Conservation (phyloP, 1,140 invertebrate species). For the Drosophila teissieri region DNA sequence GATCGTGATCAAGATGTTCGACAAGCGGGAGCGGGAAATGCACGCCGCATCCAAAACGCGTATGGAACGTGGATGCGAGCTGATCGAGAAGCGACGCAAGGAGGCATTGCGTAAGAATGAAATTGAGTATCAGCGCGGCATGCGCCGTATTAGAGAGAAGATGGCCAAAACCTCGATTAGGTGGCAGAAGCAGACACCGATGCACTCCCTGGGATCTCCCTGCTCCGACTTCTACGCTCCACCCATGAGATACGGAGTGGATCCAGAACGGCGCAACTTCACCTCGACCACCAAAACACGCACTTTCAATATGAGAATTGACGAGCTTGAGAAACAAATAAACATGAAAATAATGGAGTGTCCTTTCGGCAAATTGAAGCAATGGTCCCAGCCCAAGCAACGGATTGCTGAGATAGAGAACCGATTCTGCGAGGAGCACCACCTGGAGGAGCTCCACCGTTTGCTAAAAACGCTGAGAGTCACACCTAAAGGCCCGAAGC, state of each 20-base stretch:
- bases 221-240: conserved; percentile 86
- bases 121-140: conserved; percentile 78
- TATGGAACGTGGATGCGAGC: conserved; percentile 79
- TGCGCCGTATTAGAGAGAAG: conserved; percentile 48
- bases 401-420: conserved; percentile 58
- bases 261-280: conserved; percentile 85
- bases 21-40: conserved; percentile 76
- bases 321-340: conserved; percentile 68
- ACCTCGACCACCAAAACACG: conserved; percentile 41
- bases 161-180: conserved; percentile 48
- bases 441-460: conserved; percentile 65
- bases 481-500: not conserved
- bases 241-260: conserved; percentile 85
- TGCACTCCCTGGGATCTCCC: conserved; percentile 84
- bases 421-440: conserved; percentile 65
- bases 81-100: conserved; percentile 81
- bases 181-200: conserved; percentile 82
- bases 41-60: conserved; percentile 81
- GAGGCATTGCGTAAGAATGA: conserved; percentile 83
- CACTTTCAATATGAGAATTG: conserved; percentile 71
- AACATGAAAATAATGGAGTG: conserved; percentile 49
- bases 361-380: conserved; percentile 64
- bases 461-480: conserved; percentile 34
- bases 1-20: conserved; percentile 85
- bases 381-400: conserved; percentile 67